Conservation (phyloP, 2,888 invertebrate species). For the Altica lythri region DNA sequence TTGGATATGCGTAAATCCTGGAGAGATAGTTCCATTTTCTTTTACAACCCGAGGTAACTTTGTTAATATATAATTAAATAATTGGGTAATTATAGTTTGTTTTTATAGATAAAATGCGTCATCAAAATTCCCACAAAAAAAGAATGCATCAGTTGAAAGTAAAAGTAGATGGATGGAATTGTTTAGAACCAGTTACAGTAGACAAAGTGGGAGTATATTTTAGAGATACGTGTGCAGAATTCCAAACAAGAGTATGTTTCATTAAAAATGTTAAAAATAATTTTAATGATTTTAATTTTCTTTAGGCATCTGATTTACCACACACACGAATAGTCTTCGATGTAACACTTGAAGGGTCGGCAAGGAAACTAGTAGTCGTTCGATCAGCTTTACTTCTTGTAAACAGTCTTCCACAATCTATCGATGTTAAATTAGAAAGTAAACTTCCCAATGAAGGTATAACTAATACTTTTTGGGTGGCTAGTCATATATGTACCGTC, state of each 20-base stretch:
- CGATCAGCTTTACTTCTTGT: conserved; percentile 84
- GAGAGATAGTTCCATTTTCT: conserved; percentile 82
- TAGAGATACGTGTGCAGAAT: conserved; percentile 64
- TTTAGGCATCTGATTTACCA: conserved; percentile 45
- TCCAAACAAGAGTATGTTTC: conserved; percentile 48
- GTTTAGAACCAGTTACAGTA: conserved; percentile 86
- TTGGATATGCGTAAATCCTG: conserved; percentile 76
- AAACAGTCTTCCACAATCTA: conserved; percentile 74
- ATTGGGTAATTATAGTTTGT: not conserved
- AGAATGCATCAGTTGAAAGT: conserved; percentile 87
- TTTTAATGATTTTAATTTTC: conserved; percentile 7
- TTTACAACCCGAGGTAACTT: conserved; percentile 73
- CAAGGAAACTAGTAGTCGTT: conserved; percentile 90
- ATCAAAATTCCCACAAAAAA: conserved; percentile 75
- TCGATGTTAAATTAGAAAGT: conserved; percentile 75
- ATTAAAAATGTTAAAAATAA: not conserved
- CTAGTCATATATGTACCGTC: conserved; percentile 55
- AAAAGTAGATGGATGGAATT: conserved; percentile 87
- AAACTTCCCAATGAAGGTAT: conserved; percentile 53
- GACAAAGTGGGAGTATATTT: conserved; percentile 96
- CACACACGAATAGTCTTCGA: conserved; percentile 87
- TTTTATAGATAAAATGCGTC: conserved; percentile 64
- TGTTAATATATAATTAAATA: not conserved
- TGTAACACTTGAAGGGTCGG: conserved; percentile 90
- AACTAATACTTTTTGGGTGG: conserved; percentile 49